Conservation (phyloP, 2,888 invertebrate species). For the Nudaria mundana region DNA sequence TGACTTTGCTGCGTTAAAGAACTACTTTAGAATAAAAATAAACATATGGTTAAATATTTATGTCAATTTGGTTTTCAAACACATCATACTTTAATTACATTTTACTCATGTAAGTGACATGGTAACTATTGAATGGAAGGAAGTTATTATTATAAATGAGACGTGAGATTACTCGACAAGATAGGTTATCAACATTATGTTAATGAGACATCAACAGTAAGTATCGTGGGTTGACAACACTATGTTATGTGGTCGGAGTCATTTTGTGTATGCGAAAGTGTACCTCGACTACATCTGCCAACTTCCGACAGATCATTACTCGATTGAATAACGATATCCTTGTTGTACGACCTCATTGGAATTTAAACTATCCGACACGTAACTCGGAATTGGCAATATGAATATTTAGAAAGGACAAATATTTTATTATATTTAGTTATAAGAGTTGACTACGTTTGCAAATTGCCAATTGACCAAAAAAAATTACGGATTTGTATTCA, state of each 20-base stretch:
- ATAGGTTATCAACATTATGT: constrained; percentile 42
- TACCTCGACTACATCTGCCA: constrained; percentile 38
- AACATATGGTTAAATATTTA: too few species aligned
- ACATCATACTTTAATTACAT: too few species aligned
- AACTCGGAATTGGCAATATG: background rate
- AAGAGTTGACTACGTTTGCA: background rate
- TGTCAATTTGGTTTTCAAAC: too few species aligned
- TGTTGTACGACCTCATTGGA: constrained; percentile 28
- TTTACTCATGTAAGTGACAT: constrained; percentile 30
- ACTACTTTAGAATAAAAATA: too few species aligned
- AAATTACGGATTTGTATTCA: too few species aligned
- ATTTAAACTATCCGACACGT: constrained; percentile 24
- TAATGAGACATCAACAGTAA: constrained; percentile 32
- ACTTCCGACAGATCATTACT: constrained; percentile 42
- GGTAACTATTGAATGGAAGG: constrained; percentile 40
- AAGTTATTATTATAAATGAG: constrained; percentile 44
- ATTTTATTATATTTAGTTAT: background rate
- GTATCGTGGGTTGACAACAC: constrained; percentile 19
- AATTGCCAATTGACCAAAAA: background rate
- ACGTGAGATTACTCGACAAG: constrained; percentile 40
- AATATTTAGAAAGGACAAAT: background rate
- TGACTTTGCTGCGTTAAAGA: too few species aligned
- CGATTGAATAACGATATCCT: constrained; percentile 49
- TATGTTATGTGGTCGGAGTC: constrained; percentile 25
- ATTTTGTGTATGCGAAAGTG: constrained; percentile 38